Evolutionary conservation across 53 echinoderm and acorn worm genomes (phyloP), one percentile per base, ranked within the genome.

Genomic region (Actinopyga echinites): DNA sequence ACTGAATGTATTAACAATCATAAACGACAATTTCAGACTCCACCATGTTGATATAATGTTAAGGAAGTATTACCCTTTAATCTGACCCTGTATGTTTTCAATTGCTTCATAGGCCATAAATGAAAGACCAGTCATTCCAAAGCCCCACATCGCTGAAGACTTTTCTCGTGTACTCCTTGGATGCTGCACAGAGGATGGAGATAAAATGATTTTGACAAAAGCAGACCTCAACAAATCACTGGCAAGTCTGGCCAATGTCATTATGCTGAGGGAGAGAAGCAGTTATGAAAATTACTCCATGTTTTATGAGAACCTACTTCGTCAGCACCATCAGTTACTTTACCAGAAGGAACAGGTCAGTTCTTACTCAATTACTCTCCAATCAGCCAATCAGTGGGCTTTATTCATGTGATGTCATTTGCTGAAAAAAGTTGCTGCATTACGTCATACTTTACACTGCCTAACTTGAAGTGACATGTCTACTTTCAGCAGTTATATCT

Each of bases 231-330:
- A 94, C 57, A 85, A 38, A 12, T 88, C 99, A 59, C 90, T 99
- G 59, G 80, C 94, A 28, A 78, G 74, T 34, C 85, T 99, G 34
- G 88, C 94, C 25, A 94, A 85, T 37, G 89, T 92, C 19, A 86
- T 97, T 64, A 97, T 97, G 97, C 21, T 68, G 17, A 90, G 94
- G 37, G 99, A 95, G 73, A 89, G 87, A 57, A 95, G 92, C 77
- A 99, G 91, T 82, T 99, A 86, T 65, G 99, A 99, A 83, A 94
- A 88, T 57, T 99, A 99, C 71, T 99, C 99, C 75, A 99, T 99
- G 99, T 99, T 92, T 85, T 95, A 99, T 56, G 99, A 97, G 68
- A 99, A 95, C 37, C 87, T 99, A 0, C 62, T 99, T 36, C 79
- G 99, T 56, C 99, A 99, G 42, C 92, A 99, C 31, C 99, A 99